Evolutionary conservation across 2,797 vertebrate genomes (phyloP).

Genomic region (Poeciliopsis presidionis): DNA sequence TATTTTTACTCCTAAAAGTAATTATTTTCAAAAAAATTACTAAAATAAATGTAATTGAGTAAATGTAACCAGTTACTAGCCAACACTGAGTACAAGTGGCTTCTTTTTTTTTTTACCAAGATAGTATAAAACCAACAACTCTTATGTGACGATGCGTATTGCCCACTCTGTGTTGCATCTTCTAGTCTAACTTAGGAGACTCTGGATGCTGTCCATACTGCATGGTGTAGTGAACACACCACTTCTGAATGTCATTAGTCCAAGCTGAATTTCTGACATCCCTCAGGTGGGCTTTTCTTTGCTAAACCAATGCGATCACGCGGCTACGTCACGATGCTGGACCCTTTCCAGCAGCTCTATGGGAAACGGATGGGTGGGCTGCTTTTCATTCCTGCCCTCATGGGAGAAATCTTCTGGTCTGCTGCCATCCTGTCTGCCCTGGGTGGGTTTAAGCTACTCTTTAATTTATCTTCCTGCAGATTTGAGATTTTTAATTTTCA

Average conservation of each 20-base stretch:
- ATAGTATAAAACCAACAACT: background rate
- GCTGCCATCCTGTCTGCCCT: slow-evolving; percentile 96
- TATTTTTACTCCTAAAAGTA: too few species aligned
- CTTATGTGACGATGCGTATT: too few species aligned
- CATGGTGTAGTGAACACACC: background rate
- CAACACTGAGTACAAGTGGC: too few species aligned
- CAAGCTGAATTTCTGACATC: slow-evolving; percentile 19
- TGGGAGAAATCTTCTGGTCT: slow-evolving; percentile 99
- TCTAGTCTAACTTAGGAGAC: background rate
- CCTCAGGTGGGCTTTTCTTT: slow-evolving; percentile 94
- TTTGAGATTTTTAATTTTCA: background rate
- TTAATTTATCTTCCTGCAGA: background rate
- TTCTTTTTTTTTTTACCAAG: too few species aligned
- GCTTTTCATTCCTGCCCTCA: slow-evolving; percentile 94
- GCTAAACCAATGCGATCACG: slow-evolving; percentile 97
- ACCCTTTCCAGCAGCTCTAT: slow-evolving; percentile 96
- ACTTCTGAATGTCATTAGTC: background rate
- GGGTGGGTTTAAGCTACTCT: slow-evolving; percentile 78
- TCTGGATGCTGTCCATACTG: background rate
- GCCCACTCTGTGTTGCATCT: background rate
- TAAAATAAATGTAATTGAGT: too few species aligned
- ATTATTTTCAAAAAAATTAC: too few species aligned
- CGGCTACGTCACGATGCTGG: slow-evolving; percentile 97
- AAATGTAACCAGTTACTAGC: too few species aligned
- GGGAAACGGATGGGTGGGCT: slow-evolving; percentile 97